phyloP scores from a whole-genome alignment of 2,113 vertebrate species.

The Oreotrochilus melanogaster region DNA sequence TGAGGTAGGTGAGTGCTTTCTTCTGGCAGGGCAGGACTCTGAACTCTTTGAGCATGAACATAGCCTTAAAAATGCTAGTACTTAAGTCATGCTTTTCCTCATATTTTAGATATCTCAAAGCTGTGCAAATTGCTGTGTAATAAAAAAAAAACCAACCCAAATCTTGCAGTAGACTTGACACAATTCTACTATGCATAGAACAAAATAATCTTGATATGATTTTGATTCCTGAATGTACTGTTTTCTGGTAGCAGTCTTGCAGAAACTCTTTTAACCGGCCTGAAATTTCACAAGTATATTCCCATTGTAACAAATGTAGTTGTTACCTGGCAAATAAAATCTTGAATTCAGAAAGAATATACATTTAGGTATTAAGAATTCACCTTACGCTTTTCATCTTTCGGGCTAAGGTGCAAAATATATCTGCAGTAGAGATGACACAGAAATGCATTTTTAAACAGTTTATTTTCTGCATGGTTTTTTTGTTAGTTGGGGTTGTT shows the following conservation, averaged over 20 bases:
- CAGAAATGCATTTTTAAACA: not conserved
- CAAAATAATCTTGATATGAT: not conserved
- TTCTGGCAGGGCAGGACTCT: not conserved
- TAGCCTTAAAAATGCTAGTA: not conserved
- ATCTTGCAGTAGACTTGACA: not conserved
- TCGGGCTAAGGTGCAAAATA: not conserved
- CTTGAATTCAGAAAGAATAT: not conserved
- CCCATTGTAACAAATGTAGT: not conserved
- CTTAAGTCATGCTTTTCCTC: not conserved
- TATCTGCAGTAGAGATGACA: not conserved
- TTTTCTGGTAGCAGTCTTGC: not conserved
- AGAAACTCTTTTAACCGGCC: not conserved
- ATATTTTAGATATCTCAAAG: not conserved
- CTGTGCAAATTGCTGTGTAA: not conserved
- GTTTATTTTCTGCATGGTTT: not conserved
- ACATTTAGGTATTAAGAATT: not conserved
- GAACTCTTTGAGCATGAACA: not conserved
- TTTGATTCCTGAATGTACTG: not conserved
- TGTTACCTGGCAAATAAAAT: not conserved
- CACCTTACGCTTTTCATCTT: not conserved
- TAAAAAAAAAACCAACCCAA: not conserved
- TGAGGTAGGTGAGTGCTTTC: not conserved
- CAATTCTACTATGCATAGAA: not conserved
- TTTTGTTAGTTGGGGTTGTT: not conserved
- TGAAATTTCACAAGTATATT: not conserved